Evolutionary conservation across 2,888 invertebrate species (phyloP), one percentile per base, ranked within the genome.

Genomic region (Eristalis pertinax): DNA sequence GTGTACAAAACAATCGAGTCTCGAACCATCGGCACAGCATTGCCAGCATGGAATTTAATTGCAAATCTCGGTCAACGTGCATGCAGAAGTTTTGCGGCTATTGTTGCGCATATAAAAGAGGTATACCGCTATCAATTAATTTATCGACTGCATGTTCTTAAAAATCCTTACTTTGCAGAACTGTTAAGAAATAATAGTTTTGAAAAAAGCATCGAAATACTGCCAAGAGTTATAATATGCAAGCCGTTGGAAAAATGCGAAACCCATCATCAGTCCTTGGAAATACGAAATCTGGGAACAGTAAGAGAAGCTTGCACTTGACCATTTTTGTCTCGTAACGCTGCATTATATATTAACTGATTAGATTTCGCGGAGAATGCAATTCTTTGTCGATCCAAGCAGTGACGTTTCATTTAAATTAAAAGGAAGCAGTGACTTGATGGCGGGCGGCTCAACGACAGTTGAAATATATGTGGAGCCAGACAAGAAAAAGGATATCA

Each of bases 51-150:
- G 60, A 81, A 19, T 68, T 81, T 13, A 26, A n/a, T 63, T 68
- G 62, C n/a, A 50, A 19, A 0, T 35, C 13, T 2, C 22, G 68
- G 4, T 10, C 26, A 41, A 43, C 35, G 29, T 80, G 79, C 15
- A 5, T 43, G 19, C 29, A 50, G 13, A 75, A 70, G 35, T 41
- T 43, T 15, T 58, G 56, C n/a, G 29, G 26, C 10, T 85, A 38
- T 69, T 86, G 82, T 67, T 86, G 82, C 60, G 19, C 64, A 13
- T 58, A 60, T 22, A 86, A 74, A 75, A 78, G 70, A 84, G 80
- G 84, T 84, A 41, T 41, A 4, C 13, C 11, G 15, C 11, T 26
- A 35, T 8, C 10, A 8, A 4, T n/a, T 13, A 35, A 4, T 8
- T 22, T n/a, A n/a, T 13, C 4, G 29, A 32, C 24, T 15, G 4